Evolutionary conservation across 2,888 invertebrate species (phyloP).

Genomic region (Linnaemya tessellans): DNA sequence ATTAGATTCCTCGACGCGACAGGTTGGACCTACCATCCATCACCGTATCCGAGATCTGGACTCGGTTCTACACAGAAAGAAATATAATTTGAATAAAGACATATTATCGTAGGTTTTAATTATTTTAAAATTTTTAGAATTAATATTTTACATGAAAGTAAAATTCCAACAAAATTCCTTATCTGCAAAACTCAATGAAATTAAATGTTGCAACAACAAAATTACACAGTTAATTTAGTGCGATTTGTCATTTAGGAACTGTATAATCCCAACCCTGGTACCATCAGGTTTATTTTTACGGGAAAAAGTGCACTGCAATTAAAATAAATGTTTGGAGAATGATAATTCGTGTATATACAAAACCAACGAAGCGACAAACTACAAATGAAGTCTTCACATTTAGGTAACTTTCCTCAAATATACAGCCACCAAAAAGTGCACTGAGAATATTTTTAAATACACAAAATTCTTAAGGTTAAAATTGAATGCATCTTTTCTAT

Average conservation of each 20-base stretch:
- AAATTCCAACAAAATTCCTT: no score
- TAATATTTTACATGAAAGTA: no score
- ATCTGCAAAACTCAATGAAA: no score
- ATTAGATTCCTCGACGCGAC: no score
- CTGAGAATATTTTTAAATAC: neutral
- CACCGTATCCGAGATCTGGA: no score
- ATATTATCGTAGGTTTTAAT: no score
- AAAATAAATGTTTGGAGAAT: constrained; percentile 49
- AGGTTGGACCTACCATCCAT: no score
- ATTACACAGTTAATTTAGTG: neutral
- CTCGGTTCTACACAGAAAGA: no score
- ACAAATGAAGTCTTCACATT: constrained; percentile 17
- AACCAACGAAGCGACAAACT: constrained; percentile 61
- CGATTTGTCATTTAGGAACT: neutral
- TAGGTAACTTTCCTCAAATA: constrained; percentile 31
- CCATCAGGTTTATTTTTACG: constrained; percentile 6
- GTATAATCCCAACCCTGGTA: constrained; percentile 47
- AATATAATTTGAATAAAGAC: no score
- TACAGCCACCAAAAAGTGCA: neutral
- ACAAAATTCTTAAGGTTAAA: neutral
- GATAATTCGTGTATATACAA: constrained; percentile 31
- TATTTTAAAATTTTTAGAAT: no score
- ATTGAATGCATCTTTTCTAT: no score
- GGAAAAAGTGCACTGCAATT: constrained; percentile 43
- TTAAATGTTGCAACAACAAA: neutral